Evolutionary conservation across 1,140 invertebrate genomes (phyloP), one percentile per base, ranked within the genome.

Genomic region (Heliconius melpomene): DNA sequence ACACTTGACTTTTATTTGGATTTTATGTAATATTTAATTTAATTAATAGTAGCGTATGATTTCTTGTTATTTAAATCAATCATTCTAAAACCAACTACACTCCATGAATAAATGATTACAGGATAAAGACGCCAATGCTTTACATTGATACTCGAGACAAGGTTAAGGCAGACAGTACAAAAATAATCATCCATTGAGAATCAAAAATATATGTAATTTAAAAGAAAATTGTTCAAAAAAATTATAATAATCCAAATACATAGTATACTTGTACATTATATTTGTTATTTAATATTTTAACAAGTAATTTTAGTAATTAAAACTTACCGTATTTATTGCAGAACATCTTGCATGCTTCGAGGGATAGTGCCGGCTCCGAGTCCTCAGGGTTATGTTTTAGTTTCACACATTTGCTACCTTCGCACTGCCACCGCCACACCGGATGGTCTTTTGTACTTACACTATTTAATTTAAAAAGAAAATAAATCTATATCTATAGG

Each of bases 321-420:
- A 20, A 83, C 86, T 83, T 79, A 95, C 94, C 95, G 52, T 93
- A 90, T 74, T 95, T 93, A 74, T 94, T 93, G 82, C 96, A 96
- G 86, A 96, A 96, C 87, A 96, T 92, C 80, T 96, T 94, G 87
- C 96, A 96, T 26, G 96, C 96, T 66, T 95, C 92, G n/a, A 96
- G 82, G 85, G 95, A 95, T 11, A 96, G 90, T 0, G 95, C 95
- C 8, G 93, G 91, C 1, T 94, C 88, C 75, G 91, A 91, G 76
- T 92, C 95, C 36, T 92, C 84, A 13, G 93, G 89, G 18, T 93
- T 94, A 18, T 95, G 87, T 73, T 92, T 90, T 7, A 88, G 89
- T 87, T 96, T 96, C 75, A 95, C 88, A 77, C 96, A 96, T 46
- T 90, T 88, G 11, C 93, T 94, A 23, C 93, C 84, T 3, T 92